Evolutionary conservation across 2,113 vertebrate genomes (phyloP), one percentile per base, ranked within the genome.

Genomic region (Pelvicachromis taeniatus): DNA sequence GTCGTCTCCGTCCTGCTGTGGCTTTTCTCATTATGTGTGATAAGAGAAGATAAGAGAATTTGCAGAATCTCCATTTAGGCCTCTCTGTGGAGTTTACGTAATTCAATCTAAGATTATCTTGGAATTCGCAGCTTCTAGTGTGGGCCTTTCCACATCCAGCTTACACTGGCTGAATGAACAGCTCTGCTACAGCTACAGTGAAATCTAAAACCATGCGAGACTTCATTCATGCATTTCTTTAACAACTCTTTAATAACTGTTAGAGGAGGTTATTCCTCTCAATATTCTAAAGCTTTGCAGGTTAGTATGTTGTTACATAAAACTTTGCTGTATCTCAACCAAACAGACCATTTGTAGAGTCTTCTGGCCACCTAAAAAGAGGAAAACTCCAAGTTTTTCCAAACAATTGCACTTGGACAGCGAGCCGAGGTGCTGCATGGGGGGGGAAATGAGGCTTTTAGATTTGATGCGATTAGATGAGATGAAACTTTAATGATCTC

Each of bases 231-330:
- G 77, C 85, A 35, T 86, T 88, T 50, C 61, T 73, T 87, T 26
- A 70, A 80, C 78, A 79, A 84, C 35, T 17, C 16, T 88, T 85
- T 70, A 78, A 83, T 77, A 88, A 53, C 81, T 82, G 6, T 45
- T 80, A 81, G 81, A 79, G 59, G 48, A 85, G 77, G 84, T 53
- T 89, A 38, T 75, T 53, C 70, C 19, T 48, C 16, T 75, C 23
- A 75, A 19, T 50, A 31, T 50, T 3, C 14, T 50, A 50, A 29
- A 50, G 14, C 42, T 50, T 16, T 80, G 78, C 52, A 65, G 87
- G 92, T 90, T 86, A 90, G 83, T 86, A 83, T 93, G 84, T 81
- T 87, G 61, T 91, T 92, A 82, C 87, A 90, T 78, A 86, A 90
- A 85, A 84, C 40, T 3, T 35, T 75, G 3, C 3, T 75, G 6